Evolutionary conservation across 2,797 vertebrate species (phyloP).

Genomic region (Lacerta viridis): DNA sequence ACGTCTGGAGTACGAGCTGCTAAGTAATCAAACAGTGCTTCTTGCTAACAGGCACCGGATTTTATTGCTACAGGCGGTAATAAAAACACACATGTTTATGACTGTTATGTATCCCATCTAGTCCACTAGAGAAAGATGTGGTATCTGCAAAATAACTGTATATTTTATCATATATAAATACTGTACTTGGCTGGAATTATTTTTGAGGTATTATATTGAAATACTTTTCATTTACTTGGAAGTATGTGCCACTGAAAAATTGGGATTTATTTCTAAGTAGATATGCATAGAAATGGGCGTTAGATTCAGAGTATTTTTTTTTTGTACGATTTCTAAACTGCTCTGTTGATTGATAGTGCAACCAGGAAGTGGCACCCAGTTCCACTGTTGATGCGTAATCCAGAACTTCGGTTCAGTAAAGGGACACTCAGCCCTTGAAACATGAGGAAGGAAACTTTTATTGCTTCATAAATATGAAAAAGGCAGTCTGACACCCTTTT

Average conservation of each 20-base stretch:
- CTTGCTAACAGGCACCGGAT: background rate
- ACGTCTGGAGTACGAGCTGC: background rate
- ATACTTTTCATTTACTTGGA: background rate
- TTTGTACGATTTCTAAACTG: background rate
- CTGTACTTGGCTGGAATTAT: background rate
- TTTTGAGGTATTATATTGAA: constrained; percentile 9
- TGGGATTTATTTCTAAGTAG: background rate
- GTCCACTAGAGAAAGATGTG: background rate
- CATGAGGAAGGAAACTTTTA: background rate
- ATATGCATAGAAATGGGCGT: background rate
- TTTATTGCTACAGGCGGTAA: constrained; percentile 4
- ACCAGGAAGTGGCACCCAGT: background rate
- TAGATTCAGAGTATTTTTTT: background rate
- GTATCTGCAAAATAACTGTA: background rate
- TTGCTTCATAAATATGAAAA: background rate
- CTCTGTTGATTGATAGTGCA: background rate
- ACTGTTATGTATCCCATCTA: background rate
- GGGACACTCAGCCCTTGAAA: background rate
- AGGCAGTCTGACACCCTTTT: background rate
- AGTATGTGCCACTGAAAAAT: background rate
- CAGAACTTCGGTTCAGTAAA: background rate
- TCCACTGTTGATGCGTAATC: background rate
- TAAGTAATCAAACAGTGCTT: constrained; percentile 21
- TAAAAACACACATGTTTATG: constrained; percentile 3
- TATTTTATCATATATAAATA: background rate